Base-by-base conservation (phyloP, 2,797 vertebrate species). In the Sebastiscus albofasciatus region DNA sequence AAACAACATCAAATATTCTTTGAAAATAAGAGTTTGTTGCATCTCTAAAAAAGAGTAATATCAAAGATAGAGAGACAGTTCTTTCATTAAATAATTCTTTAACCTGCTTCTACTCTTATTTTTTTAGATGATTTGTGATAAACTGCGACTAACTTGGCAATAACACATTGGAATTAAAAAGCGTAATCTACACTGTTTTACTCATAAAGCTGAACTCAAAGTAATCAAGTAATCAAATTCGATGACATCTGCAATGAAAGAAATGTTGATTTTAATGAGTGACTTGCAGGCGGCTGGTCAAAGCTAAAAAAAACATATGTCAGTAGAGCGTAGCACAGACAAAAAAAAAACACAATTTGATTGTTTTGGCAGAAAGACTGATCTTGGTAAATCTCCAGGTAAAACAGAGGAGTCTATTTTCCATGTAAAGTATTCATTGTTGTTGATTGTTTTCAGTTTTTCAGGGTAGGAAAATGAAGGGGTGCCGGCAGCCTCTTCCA, bases 401-500 rank as follows among this genome's bases (percentile, higher is more conserved):
- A n/a, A 77, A 61, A n/a, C 27, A 56, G 34, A 59, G 6, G 26
- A 62, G 6, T n/a, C 8, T 55, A 7, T 56, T 12, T 10, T 26
- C 5, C 49, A 6, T 49, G 1, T 8, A 11, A 69, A 13, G 6
- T 6, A 29, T 24, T 42, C 1, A 27, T 22, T 34, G n/a, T 5
- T 56, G 29, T 24, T 42, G 1, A 27, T 22, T 34, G 24, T 5
- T 56, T 65, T 52, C 3, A 58, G 16, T 42, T 31, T 16, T 54
- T 8, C 36, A 66, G 42, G 46, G 89, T 56, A 18, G 42, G 46
- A 90, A 56, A 18, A 93, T 88, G 90, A 60, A 7, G 12, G 4
- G 29, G 12, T 65, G 29, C 4, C 1, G 5, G n/a, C 52, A 16
- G 13, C 14, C 22, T 58, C 36, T 77, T 55, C 74, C 81, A 1